A percentile compares a stretch with the other conserved stretches of the same genome.
Conservation (phyloP, 64 coral and sea anemone species). For the Actinia equina region DNA sequence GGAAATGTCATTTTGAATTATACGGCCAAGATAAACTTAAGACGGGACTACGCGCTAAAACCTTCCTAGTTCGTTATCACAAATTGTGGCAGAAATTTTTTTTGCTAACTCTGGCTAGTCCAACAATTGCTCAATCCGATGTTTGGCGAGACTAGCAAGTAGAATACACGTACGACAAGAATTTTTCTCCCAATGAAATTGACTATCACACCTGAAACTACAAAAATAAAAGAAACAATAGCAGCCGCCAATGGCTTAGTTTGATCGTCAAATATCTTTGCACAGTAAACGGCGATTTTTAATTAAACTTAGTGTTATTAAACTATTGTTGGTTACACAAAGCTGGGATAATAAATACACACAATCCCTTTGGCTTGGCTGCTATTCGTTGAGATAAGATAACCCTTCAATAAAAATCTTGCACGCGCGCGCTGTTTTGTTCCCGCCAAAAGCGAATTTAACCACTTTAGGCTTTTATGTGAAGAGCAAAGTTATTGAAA, state of each 20-base stretch:
- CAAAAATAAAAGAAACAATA: slow-evolving; percentile 72
- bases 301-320: slow-evolving; percentile 99
- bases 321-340: slow-evolving; percentile 98
- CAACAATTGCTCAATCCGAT: slow-evolving; percentile 1
- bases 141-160: slow-evolving; percentile 9
- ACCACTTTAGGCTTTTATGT: slow-evolving; percentile 10
- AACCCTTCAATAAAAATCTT: slow-evolving; percentile 26
- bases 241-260: slow-evolving; percentile 66
- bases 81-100: not conserved
- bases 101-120: not conserved
- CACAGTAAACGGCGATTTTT: slow-evolving; percentile 98
- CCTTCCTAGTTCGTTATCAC: not conserved
- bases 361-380: slow-evolving; percentile 45
- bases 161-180: slow-evolving; percentile 12
- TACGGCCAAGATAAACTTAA: slow-evolving; percentile 13
- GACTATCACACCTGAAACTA: slow-evolving; percentile 76
- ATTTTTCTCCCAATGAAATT: slow-evolving; percentile 3
- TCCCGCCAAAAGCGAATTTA: slow-evolving; percentile 28
- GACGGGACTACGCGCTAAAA: slow-evolving; percentile 1
- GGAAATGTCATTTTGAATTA: slow-evolving; percentile 63
- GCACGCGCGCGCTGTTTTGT: slow-evolving; percentile 28
- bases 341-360: slow-evolving; percentile 87
- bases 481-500: not conserved
- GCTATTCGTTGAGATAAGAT: slow-evolving; percentile 57
- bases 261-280: slow-evolving; percentile 93